Conservation (phyloP, 2,113 vertebrate species). For the Apodemus sylvaticus region DNA sequence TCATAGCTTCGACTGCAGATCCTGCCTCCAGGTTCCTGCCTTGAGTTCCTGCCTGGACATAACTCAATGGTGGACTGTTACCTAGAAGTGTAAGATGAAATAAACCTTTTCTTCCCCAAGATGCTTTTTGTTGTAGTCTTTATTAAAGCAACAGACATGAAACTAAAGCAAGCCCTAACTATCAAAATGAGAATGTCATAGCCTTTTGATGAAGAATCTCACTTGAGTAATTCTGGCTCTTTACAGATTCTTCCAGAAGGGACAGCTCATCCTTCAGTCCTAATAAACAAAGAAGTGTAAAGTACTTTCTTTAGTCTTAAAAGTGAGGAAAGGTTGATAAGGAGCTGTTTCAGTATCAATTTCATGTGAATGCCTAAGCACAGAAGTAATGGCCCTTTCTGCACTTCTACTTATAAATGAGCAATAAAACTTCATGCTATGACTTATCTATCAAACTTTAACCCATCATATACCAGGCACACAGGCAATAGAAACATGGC, state of each 20-base stretch:
- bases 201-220: not conserved
- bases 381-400: not conserved
- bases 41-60: not conserved
- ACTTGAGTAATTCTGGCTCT: not conserved
- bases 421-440: not conserved
- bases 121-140: not conserved
- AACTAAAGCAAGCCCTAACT: not conserved
- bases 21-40: not conserved
- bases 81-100: not conserved
- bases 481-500: not conserved
- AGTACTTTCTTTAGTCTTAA: slow-evolving; percentile 35
- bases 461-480: not conserved
- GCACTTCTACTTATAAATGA: slow-evolving; percentile 7
- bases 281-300: not conserved
- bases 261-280: not conserved
- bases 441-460: slow-evolving; percentile 18
- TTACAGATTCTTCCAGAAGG: not conserved
- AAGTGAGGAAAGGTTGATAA: slow-evolving; percentile 14
- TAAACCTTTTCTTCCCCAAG: not conserved
- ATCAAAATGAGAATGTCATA: not conserved
- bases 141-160: not conserved
- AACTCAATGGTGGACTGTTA: not conserved
- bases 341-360: slow-evolving; percentile 8
- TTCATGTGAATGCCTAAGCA: not conserved
- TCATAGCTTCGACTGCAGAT: not conserved